Evolutionary conservation across 2,888 invertebrate species (phyloP), one percentile per base, ranked within the genome.

Genomic region (Ryuthela nishihirai): DNA sequence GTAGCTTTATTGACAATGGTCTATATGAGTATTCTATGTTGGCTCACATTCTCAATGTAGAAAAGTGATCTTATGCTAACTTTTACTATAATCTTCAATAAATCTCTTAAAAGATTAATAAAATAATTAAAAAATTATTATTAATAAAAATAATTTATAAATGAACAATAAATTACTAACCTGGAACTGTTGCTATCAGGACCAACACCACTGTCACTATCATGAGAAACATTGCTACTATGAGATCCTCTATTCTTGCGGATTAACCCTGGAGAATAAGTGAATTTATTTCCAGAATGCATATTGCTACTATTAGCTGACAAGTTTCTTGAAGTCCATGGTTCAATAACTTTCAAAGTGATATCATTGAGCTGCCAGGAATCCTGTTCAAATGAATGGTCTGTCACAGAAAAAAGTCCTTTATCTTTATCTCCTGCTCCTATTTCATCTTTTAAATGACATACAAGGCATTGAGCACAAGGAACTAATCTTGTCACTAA

Each of bases 401-500:
- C 61, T 9, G 53, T 50, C 4, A 61, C 61, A 35, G 61, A 61
- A 45, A 59, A 50, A 32, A 44, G 53, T 2, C 41, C 50, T 26
- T 39, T 47, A 15, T 49, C 47, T 36, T 64, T 62, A 17, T 63
- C 64, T 5, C 61, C 56, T 9, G 64, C 67, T 10, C 62, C 62
- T 12, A 72, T 84, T 82, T 39, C 73, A 69, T 61, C 71, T 69
- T 35, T 72, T 12, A 61, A 61, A 20, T 62, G 65, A 20, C 52
- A 55, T 17, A 76, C 75, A 42, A 95, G 77, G 72, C 98, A 99
- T 23, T 83, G 82, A 0, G 92, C 88, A 72, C 99, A 99, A 0
- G 95, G 89, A 62, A 97, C 88, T 50, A 97, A 75, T 9, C 98
- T 81, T 0, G 95, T 97, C 46, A 99, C 91, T 34, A 99, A 79